phyloP scores from a whole-genome alignment of 1,140 invertebrate genomes.

The Apis dorsata region DNA sequence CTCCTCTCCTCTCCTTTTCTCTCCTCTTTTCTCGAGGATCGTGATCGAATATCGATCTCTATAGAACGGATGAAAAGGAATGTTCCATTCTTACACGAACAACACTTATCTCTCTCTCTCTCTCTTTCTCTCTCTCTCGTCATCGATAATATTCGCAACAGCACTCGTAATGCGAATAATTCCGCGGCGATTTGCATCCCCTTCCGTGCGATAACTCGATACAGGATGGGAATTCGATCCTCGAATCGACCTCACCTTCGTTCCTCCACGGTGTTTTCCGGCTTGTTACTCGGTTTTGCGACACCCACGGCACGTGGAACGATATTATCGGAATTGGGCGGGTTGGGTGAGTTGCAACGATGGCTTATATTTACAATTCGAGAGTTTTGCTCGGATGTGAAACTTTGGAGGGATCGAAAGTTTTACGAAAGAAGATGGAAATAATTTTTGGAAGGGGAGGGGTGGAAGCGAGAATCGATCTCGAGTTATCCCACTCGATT shows the following conservation, averaged over 20 bases:
- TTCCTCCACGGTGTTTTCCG: not conserved
- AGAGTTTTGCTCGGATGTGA: not conserved
- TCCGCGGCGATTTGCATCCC: not conserved
- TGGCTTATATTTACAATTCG: constrained; percentile 31
- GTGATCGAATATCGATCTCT: not conserved
- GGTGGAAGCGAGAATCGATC: not conserved
- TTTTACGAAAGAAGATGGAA: not conserved
- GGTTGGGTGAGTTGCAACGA: not conserved
- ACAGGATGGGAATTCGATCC: not conserved
- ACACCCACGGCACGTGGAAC: not conserved
- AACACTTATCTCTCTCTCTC: not conserved
- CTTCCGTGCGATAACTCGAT: not conserved
- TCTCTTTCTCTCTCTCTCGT: not conserved
- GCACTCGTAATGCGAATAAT: constrained; percentile 2
- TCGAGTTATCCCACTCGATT: not conserved
- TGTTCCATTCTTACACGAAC: not conserved
- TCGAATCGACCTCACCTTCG: not conserved
- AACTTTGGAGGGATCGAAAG: not conserved
- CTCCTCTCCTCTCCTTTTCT: not conserved
- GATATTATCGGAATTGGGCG: not conserved
- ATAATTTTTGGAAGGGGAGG: not conserved
- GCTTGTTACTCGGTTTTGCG: not conserved
- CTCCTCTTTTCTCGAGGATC: not conserved
- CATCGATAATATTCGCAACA: not conserved
- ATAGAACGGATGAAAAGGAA: constrained; percentile 12